Evolutionary conservation across 2,797 vertebrate genomes (phyloP).

Genomic region (Nasua narica): DNA sequence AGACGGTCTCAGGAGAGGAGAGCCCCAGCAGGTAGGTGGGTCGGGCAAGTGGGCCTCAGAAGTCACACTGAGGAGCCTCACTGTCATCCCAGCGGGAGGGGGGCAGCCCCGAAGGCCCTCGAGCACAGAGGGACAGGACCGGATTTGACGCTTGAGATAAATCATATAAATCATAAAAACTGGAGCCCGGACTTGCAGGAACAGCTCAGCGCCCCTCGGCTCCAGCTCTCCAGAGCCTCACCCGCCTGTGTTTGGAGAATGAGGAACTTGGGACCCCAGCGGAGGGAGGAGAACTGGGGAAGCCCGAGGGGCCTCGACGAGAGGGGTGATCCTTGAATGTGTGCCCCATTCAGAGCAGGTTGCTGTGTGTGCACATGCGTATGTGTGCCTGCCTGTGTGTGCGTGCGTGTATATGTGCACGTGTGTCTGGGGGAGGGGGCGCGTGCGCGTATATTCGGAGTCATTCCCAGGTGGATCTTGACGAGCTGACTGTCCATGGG

Average conservation of each 20-base stretch:
- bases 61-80: rapidly evolving
- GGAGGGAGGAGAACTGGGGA: too few relatives aligned
- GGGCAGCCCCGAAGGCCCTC: not conserved
- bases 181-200: not conserved
- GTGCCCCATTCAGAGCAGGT: not conserved
- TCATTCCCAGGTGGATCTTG: not conserved
- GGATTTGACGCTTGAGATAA: not conserved
- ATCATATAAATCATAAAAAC: not conserved
- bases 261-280: not conserved
- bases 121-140: not conserved
- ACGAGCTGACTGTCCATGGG: not conserved
- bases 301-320: rapidly evolving
- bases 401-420: too few relatives aligned
- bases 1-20: not conserved
- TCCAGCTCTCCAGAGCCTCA: too few relatives aligned
- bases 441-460: too few relatives aligned
- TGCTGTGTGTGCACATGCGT: rapidly evolving
- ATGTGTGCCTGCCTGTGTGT: rapidly evolving
- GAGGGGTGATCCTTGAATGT: not conserved
- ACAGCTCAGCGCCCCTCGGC: not conserved
- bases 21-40: not conserved
- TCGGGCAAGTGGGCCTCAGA: rapidly evolving
- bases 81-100: not conserved
- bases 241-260: rapidly evolving
- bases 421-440: rapidly evolving